Base-by-base conservation (phyloP, 2,113 vertebrate genomes). In the Arothron firmamentum region DNA sequence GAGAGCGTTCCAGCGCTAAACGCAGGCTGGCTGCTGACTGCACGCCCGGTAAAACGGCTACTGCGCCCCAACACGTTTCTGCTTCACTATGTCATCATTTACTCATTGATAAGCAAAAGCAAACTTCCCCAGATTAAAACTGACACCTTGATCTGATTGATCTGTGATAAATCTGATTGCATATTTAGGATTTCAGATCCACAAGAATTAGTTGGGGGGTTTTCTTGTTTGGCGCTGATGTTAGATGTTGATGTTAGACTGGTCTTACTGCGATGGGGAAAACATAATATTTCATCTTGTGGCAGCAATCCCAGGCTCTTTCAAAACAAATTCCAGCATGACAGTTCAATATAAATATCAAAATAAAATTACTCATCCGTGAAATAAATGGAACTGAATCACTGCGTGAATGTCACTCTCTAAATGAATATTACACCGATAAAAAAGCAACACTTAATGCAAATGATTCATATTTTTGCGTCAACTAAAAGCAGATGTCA, bases 1-100 rank as follows among this genome's bases (percentile, higher is more conserved):
- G 43, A 67, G 70, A 81, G 45, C 70, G 73, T 77, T 74, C 2
- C 4, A 7, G 45, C 65, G 72, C 75, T 78, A 79, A 72, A 67
- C 74, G 59, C 49, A 52, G 61, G 31, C 59, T 67, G 60, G 38
- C 7, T 53, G 58, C 62, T 79, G 56, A 53, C 15, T 56, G 13
- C 7, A 68, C 25, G 20, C 11, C 48, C 8, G 1, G 6, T 31
- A 31, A 31, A 38, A 38, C 34, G 9, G 34, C 34, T 31, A 5
- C 8, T 31, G 28, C 28, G 8, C 28, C 28, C 28, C 11, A 12
- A 9, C 45, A 46, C 17, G 23, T 3, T 20, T 21, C 2, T 13
- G 19, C 18, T 13, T 50, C 21, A 13, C 4, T 14, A 20, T 20
- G 48, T 21, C 45, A 46, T n/a, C 11, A 11, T 10, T 2, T 11